These are phyloP conservation scores for Hypsibius dujardini DNA, from an alignment of 1,140 invertebrate species.

Conservation along the genomic window DNA sequence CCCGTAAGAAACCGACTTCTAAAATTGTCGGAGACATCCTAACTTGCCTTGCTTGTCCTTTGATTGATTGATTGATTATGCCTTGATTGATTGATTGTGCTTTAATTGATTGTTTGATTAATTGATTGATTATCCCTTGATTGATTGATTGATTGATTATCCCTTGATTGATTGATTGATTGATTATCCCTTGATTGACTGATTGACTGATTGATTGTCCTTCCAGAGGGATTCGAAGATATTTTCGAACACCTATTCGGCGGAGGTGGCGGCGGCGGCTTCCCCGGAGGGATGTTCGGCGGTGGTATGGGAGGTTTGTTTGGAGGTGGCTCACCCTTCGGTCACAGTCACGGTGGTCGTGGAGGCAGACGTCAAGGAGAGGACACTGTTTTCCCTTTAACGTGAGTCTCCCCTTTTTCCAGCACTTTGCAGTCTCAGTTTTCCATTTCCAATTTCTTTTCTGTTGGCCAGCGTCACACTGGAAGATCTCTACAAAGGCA, in stretches of 20 bases:
- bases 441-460: slow-evolving; percentile 19
- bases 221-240: slow-evolving; percentile 34
- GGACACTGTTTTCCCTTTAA: slow-evolving; percentile 23
- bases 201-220: background rate
- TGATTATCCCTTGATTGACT: too few species aligned
- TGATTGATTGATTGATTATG: too few species aligned
- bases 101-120: too few species aligned
- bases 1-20: slow-evolving; percentile 29
- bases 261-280: slow-evolving; percentile 26
- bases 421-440: background rate
- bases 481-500: slow-evolving; percentile 37
- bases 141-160: too few species aligned
- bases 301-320: slow-evolving; percentile 27
- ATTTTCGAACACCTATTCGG: slow-evolving; percentile 47
- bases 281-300: slow-evolving; percentile 38
- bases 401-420: background rate
- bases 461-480: slow-evolving; percentile 32
- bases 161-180: too few species aligned
- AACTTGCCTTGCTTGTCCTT: too few species aligned
- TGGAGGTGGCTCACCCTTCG: background rate
- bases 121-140: too few species aligned
- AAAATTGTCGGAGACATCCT: too few species aligned
- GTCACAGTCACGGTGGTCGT: background rate
- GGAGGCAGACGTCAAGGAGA: background rate
- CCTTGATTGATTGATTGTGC: too few species aligned